Evolutionary conservation across 1,140 invertebrate genomes (phyloP).

Genomic region (Leptonema lineaticorne): DNA sequence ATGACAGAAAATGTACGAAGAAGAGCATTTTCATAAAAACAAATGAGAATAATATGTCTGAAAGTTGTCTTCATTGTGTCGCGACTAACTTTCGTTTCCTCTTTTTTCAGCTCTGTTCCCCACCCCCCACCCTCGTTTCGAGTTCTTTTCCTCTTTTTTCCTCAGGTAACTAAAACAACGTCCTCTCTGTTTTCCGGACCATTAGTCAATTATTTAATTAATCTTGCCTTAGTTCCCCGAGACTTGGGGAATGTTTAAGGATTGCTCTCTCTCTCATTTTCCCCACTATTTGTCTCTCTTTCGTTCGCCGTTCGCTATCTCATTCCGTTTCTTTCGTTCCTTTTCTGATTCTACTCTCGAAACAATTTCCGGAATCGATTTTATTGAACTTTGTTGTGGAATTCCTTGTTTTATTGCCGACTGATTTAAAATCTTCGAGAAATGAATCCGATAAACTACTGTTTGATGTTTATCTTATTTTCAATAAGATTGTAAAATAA

Average conservation of each 20-base stretch:
- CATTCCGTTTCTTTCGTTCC: too few relatives aligned
- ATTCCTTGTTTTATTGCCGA: constrained; percentile 24
- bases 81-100: not conserved
- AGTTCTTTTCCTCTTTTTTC: constrained; percentile 18
- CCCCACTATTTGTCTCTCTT: constrained; percentile 11
- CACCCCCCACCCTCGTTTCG: not conserved
- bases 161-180: constrained; percentile 42
- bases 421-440: constrained; percentile 9
- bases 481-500: too few relatives aligned
- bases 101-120: not conserved
- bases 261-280: not conserved
- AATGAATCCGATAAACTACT: constrained; percentile 15
- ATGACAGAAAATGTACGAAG: not conserved
- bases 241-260: constrained; percentile 30
- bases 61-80: constrained; percentile 27
- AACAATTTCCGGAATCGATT: constrained; percentile 30
- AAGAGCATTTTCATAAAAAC: not conserved
- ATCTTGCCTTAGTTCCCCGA: constrained; percentile 33
- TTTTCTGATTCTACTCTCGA: constrained; percentile 25
- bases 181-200: constrained; percentile 40
- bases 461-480: not conserved
- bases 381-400: constrained; percentile 24
- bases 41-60: constrained; percentile 15
- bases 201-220: constrained; percentile 43
- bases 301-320: not conserved